phyloP scores from a whole-genome alignment of 2,113 vertebrate genomes.

The Centropus unirufus region DNA sequence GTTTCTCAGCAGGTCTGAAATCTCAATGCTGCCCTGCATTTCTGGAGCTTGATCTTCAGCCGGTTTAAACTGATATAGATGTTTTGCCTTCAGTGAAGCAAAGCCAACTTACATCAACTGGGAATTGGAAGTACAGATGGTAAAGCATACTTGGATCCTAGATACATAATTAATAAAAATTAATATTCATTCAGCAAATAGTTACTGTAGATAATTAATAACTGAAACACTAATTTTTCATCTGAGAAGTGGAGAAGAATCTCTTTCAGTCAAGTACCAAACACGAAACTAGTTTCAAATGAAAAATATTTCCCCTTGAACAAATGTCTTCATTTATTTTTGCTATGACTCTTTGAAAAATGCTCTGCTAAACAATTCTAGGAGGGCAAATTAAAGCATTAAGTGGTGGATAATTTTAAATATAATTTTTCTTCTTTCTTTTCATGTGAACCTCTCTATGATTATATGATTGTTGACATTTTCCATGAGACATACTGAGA shows the following conservation, averaged over 20 bases:
- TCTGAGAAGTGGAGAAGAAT: background rate
- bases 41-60: background rate
- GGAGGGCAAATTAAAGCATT: background rate
- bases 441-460: background rate
- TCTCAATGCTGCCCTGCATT: background rate
- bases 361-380: background rate
- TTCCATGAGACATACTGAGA: background rate
- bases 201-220: constrained; percentile 23
- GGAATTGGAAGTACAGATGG: constrained; percentile 22
- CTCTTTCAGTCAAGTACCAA: background rate
- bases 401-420: background rate
- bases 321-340: background rate
- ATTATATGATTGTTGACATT: constrained; percentile 1
- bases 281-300: background rate
- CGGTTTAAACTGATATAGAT: constrained; percentile 6
- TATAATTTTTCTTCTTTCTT: background rate
- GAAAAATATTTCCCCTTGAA: background rate
- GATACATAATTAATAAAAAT: constrained; percentile 26
- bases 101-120: constrained; percentile 42
- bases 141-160: constrained; percentile 9
- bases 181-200: background rate
- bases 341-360: constrained; percentile 9
- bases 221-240: constrained; percentile 9
- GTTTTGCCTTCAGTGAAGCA: constrained; percentile 19
- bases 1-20: background rate